Evolutionary conservation across 2,113 vertebrate species (phyloP), one percentile per base, ranked within the genome.

Genomic region (Ursus arctos): DNA sequence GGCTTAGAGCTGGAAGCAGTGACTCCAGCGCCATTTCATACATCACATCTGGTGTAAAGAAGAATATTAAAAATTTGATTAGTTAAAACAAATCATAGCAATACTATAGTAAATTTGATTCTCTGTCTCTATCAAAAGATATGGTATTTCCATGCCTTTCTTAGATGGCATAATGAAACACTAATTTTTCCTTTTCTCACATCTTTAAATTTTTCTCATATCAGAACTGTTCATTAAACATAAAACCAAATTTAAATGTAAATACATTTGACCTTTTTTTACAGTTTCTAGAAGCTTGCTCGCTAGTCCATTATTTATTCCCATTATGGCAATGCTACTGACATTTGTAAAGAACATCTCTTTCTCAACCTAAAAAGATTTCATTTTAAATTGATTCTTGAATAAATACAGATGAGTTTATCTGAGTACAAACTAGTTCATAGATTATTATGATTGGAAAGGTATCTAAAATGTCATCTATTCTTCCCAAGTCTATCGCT

Each of bases 51-150:
- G 74, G n/a, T 90, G 81, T 96, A 98, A 97, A 77, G 92, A 88
- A 49, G 81, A 89, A 92, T 79, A 94, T 33, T 79, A 93, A 92
- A 91, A 86, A 91, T 88, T 69, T 91, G 21, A 40, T 40, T 82
- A 55, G 89, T 98, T 94, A 97, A 97, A 94, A 85, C 4, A 0
- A n/a, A 71, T 89, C 95, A 43, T 96, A 67, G 94, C 89, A 97
- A 90, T 97, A 96, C 91, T 96, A 86, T 86, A 86, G 69, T 88
- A 94, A 72, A 84, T 69, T 69, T 85, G 74, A 22, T 74, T 26
- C 9, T 7, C 67, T 21, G 16, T 71, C 88, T 7, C 31, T 97
- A 94, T 95, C 97, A 86, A 97, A 74, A 51, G 83, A 95, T 87
- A 94, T 51, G 85, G 36, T 83, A 67, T n/a, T 61, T 55, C 80